Percentiles rank a stretch among this genome's conserved stretches.
These are phyloP conservation scores for Paradoxurus hermaphroditus DNA, from an alignment of 2,113 vertebrate species.

Conservation along the genomic window DNA sequence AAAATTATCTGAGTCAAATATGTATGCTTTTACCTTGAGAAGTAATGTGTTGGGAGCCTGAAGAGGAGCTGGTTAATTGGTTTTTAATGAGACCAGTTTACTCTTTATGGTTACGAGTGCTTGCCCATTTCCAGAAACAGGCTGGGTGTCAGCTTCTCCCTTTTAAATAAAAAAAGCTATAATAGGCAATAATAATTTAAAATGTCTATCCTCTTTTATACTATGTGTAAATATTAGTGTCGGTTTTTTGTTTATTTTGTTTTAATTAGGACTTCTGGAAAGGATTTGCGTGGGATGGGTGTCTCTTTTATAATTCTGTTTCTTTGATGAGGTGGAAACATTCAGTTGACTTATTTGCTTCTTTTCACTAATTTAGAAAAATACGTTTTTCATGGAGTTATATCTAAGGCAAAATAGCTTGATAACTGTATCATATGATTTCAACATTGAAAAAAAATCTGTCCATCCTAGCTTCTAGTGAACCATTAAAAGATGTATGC, in stretches of 20 bases:
- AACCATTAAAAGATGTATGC: background rate
- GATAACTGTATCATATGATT: background rate
- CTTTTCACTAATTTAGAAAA: background rate
- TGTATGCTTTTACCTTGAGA: background rate
- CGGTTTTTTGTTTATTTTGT: background rate
- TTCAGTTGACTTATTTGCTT: background rate
- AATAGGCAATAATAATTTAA: background rate
- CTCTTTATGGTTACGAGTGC: background rate
- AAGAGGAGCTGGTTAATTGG: background rate
- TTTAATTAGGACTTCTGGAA: background rate
- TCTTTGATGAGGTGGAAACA: background rate
- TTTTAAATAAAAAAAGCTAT: background rate
- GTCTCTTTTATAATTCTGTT: constrained; percentile 13
- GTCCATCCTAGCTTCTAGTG: background rate
- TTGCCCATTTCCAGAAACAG: background rate
- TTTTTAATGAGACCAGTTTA: background rate
- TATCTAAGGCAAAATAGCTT: background rate
- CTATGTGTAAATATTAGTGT: background rate
- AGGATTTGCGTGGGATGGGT: background rate
- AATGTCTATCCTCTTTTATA: background rate
- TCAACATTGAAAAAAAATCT: background rate
- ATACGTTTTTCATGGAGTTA: background rate
- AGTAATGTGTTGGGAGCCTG: background rate
- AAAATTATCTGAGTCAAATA: background rate
- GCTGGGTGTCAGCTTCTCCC: background rate